phyloP scores from a whole-genome alignment of 2,888 invertebrate species.

The Endomychus coccineus region DNA sequence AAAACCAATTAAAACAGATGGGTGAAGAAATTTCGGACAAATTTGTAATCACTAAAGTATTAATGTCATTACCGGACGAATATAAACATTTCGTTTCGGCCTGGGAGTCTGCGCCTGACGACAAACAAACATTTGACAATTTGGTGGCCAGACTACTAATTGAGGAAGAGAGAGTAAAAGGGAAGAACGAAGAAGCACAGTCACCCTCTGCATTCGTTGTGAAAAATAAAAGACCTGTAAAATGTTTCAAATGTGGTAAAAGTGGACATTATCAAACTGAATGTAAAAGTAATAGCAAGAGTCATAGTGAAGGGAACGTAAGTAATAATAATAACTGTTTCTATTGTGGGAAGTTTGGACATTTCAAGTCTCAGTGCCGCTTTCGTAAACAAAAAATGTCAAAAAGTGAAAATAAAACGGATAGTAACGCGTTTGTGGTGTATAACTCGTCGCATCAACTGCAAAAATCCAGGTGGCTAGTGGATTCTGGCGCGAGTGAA shows the following conservation, averaged over 20 bases:
- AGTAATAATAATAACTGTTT: conserved; percentile 14
- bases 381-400: conserved; percentile 3
- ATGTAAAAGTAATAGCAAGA: conserved; percentile 4
- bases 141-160: conserved; percentile 22
- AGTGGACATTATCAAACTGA: conserved; percentile 9
- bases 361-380: conserved; percentile 3
- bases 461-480: conserved; percentile 2
- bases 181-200: conserved; percentile 7
- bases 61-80: too few species aligned
- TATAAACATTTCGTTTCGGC: conserved; percentile 22
- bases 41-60: conserved; percentile 21
- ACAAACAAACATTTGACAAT: conserved; percentile 23
- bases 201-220: conserved; percentile 7
- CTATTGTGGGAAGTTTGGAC: conserved; percentile 16
- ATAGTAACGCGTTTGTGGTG: conserved; percentile 9
- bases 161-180: conserved; percentile 18
- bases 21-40: conserved; percentile 22
- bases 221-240: conserved; percentile 7
- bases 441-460: conserved; percentile 2
- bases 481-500: conserved; percentile 12
- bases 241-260: conserved; percentile 21
- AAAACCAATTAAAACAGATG: conserved; percentile 18
- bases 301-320: conserved; percentile 2
- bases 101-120: conserved; percentile 24
- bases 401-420: neutral